Percentiles rank a stretch among this genome's conserved stretches.
Evolutionary conservation across 64 coral and sea anemone species (phyloP).

Genomic region (Montipora efflorescens): DNA sequence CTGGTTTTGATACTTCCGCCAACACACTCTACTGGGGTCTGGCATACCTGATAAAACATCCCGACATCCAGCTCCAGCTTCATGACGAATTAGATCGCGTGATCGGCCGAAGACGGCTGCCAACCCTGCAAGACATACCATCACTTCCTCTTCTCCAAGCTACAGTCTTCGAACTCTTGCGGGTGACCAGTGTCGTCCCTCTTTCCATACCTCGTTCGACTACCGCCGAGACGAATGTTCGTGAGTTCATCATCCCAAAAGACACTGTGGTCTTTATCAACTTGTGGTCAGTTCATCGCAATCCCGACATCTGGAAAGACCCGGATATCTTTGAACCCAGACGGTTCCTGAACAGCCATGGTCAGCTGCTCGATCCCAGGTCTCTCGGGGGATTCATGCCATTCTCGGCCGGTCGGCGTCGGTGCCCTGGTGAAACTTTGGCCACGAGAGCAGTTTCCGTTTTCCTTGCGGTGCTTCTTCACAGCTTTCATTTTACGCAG

Average conservation of each 20-base stretch:
- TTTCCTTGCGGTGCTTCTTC: slow-evolving; percentile 71
- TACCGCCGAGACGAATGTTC: slow-evolving; percentile 52
- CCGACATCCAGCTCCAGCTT: slow-evolving; percentile 47
- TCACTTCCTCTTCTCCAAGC: slow-evolving; percentile 72
- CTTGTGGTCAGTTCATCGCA: slow-evolving; percentile 72
- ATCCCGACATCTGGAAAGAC: slow-evolving; percentile 69
- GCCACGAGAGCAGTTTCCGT: slow-evolving; percentile 51
- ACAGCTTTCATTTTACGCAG: slow-evolving; percentile 70
- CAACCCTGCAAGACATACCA: slow-evolving; percentile 57
- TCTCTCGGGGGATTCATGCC: slow-evolving; percentile 60
- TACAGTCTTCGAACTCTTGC: slow-evolving; percentile 71
- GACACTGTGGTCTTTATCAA: slow-evolving; percentile 80
- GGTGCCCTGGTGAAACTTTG: slow-evolving; percentile 68
- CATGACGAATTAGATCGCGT: slow-evolving; percentile 73
- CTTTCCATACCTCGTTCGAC: slow-evolving; percentile 71
- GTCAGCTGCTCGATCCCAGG: slow-evolving; percentile 41
- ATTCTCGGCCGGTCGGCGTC: slow-evolving; percentile 71
- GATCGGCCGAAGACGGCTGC: slow-evolving; percentile 46
- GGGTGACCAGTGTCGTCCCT: slow-evolving; percentile 44
- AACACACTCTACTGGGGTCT: slow-evolving; percentile 63
- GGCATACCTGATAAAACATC: slow-evolving; percentile 77
- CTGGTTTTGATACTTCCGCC: slow-evolving; percentile 13
- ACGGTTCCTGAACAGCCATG: slow-evolving; percentile 75
- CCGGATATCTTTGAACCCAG: slow-evolving; percentile 73
- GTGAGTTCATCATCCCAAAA: slow-evolving; percentile 74